phyloP scores from a whole-genome alignment of 2,797 vertebrate species.

The Schizopygopsis malacanthus region DNA sequence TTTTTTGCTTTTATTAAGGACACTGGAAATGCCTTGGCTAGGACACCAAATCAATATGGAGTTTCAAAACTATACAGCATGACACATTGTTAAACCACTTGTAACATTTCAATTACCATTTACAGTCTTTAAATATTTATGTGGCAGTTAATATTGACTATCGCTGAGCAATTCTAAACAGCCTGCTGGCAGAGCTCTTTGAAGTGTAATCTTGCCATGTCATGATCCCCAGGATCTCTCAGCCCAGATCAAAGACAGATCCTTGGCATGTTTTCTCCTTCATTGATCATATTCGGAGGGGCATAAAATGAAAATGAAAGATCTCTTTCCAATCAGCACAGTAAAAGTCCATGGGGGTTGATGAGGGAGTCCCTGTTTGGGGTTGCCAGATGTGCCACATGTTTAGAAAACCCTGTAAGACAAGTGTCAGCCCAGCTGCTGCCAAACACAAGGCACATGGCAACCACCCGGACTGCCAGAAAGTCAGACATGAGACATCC shows the following conservation, averaged over 20 bases:
- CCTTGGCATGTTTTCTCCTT: slow-evolving; percentile 37
- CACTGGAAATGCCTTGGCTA: neutral
- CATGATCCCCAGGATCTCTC: slow-evolving; percentile 19
- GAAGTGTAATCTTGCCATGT: slow-evolving; percentile 34
- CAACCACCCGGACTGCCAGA: slow-evolving; percentile 28
- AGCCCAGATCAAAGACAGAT: slow-evolving; percentile 40
- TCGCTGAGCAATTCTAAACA: neutral
- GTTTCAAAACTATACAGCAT: neutral
- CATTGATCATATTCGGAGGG: slow-evolving; percentile 40
- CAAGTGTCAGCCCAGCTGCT: slow-evolving; percentile 53
- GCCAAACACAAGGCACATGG: slow-evolving; percentile 43
- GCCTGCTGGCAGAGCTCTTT: slow-evolving; percentile 30
- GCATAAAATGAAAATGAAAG: slow-evolving; percentile 48
- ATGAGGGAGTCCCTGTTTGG: slow-evolving; percentile 33
- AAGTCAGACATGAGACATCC: slow-evolving; percentile 23
- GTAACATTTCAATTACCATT: slow-evolving; percentile 20
- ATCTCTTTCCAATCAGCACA: slow-evolving; percentile 52
- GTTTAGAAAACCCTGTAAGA: slow-evolving; percentile 30
- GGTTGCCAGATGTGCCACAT: slow-evolving; percentile 53
- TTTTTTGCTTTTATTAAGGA: neutral
- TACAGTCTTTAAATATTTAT: slow-evolving; percentile 29
- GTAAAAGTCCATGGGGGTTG: slow-evolving; percentile 43
- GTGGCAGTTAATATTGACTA: neutral
- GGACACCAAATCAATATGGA: neutral
- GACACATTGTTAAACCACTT: neutral